A percentile compares a stretch with the other conserved stretches of the same genome.
Evolutionary conservation across 2,797 vertebrate genomes (phyloP).

Genomic region (Acropternis orthonyx): DNA sequence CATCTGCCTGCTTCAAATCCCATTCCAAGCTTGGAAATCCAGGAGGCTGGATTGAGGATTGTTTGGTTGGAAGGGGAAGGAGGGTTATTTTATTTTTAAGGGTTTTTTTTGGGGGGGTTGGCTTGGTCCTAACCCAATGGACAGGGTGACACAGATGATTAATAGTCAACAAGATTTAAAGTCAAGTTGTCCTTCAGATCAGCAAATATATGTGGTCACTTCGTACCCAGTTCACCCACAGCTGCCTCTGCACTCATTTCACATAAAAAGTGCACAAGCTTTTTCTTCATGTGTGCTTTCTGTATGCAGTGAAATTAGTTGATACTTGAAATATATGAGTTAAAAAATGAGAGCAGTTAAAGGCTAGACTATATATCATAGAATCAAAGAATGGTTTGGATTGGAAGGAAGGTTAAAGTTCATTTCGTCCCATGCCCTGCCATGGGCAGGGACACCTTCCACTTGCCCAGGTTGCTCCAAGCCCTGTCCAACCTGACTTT

Average conservation of each 20-base stretch:
- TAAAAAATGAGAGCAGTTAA: background rate
- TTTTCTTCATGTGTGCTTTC: accelerated
- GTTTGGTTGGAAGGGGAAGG: background rate
- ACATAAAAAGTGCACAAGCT: background rate
- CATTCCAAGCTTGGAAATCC: background rate
- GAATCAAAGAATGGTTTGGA: background rate
- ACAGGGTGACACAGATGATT: background rate
- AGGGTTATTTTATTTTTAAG: background rate
- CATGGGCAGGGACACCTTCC: background rate
- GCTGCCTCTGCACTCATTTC: background rate
- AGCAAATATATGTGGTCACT: background rate
- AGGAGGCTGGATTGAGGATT: background rate
- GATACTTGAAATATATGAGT: background rate
- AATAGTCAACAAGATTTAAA: background rate
- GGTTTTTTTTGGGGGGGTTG: background rate
- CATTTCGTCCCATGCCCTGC: accelerated
- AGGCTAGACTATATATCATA: accelerated
- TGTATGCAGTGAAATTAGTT: background rate
- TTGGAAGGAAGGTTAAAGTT: background rate
- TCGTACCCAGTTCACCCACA: background rate
- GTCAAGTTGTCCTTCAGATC: background rate
- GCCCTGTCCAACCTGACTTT: accelerated
- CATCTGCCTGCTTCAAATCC: background rate
- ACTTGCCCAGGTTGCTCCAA: accelerated
- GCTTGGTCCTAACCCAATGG: background rate